phyloP scores from a whole-genome alignment of 2,888 invertebrate species.

The Drosophila anomalata region DNA sequence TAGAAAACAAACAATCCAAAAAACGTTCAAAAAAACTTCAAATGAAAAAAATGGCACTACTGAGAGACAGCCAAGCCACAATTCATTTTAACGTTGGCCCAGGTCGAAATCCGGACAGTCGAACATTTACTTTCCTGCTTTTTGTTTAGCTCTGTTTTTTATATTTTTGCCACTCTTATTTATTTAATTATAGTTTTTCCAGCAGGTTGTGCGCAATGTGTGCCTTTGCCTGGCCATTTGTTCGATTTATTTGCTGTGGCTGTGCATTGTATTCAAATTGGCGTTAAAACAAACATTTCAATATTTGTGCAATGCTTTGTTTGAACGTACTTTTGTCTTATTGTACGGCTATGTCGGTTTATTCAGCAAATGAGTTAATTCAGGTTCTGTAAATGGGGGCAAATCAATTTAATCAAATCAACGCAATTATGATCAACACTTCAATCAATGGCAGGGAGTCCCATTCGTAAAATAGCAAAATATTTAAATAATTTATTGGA shows the following conservation, averaged over 20 bases:
- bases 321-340: constrained; percentile 15
- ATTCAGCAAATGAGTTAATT: constrained; percentile 20
- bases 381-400: constrained; percentile 6
- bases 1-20: constrained; percentile 28
- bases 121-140: constrained; percentile 23
- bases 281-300: constrained; percentile 57
- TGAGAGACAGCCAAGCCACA: constrained; percentile 6
- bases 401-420: background rate
- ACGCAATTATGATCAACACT: background rate
- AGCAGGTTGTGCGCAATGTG: constrained; percentile 34
- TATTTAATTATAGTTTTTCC: constrained; percentile 56
- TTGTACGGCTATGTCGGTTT: constrained; percentile 4
- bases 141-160: background rate
- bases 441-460: background rate
- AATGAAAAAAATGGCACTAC: background rate
- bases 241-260: constrained; percentile 34
- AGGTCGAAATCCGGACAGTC: constrained; percentile 38
- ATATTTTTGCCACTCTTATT: constrained; percentile 13
- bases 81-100: constrained; percentile 46
- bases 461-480: background rate
- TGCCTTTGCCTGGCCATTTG: constrained; percentile 28
- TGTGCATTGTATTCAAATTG: constrained; percentile 35
- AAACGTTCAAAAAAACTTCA: constrained; percentile 10
- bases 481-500: constrained; percentile 9
- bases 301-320: constrained; percentile 25